Conservation (phyloP, 2,113 vertebrate species). For the Brachirus orientalis region DNA sequence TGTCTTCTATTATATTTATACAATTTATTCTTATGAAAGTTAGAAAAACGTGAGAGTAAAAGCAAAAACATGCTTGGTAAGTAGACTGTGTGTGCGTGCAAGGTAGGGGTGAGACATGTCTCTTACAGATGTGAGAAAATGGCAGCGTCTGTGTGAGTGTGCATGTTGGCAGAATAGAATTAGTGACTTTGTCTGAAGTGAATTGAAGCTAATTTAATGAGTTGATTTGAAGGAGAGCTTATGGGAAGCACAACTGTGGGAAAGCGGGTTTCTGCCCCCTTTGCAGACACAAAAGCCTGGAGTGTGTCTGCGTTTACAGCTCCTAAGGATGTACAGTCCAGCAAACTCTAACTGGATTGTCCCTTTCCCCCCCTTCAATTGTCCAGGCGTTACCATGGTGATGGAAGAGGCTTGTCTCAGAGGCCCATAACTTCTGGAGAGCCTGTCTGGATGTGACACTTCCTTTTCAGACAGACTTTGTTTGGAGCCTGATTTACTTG, state of each 20-base stretch:
- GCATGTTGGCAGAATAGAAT: constrained; percentile 44
- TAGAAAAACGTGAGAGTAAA: neutral
- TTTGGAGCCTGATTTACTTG: constrained; percentile 75
- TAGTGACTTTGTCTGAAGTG: constrained; percentile 43
- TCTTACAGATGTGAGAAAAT: constrained; percentile 72
- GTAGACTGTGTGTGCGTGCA: constrained; percentile 14
- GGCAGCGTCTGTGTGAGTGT: constrained; percentile 7
- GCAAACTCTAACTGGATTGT: constrained; percentile 42
- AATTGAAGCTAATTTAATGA: constrained; percentile 60
- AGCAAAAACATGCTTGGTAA: constrained; percentile 32
- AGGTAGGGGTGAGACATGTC: constrained; percentile 71
- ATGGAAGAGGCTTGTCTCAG: constrained; percentile 66
- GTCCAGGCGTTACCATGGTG: constrained; percentile 71
- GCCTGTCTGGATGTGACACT: constrained; percentile 76
- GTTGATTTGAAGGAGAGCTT: constrained; percentile 21
- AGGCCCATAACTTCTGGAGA: constrained; percentile 73
- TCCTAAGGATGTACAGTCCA: constrained; percentile 49
- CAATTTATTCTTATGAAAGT: neutral
- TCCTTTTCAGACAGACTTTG: constrained; percentile 75
- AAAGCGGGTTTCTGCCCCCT: constrained; percentile 35
- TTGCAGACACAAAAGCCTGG: constrained; percentile 33
- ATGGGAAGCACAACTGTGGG: constrained; percentile 46
- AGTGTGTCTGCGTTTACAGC: constrained; percentile 54
- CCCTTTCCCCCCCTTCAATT: constrained; percentile 58
- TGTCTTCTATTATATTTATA: neutral